Evolutionary conservation across 1,140 invertebrate genomes (phyloP), one percentile per base, ranked within the genome.

Genomic region (Scaptomyza hsui): DNA sequence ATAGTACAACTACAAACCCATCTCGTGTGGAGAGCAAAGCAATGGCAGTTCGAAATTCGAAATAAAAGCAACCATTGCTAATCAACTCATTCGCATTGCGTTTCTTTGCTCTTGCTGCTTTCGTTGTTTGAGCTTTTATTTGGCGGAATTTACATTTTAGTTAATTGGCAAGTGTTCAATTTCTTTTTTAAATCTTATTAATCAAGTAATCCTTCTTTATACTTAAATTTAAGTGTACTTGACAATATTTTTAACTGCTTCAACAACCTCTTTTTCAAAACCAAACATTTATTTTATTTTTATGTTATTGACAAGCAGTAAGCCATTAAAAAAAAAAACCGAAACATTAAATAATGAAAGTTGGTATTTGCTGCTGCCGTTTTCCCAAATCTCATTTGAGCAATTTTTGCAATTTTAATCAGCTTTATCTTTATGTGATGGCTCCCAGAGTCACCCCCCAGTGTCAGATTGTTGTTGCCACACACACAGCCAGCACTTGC

Each of bases 391-490:
- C 80, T 79, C 68, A 79, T 79, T 85, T 67, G 68, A 72, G 72
- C 76, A 76, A 76, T 86, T 85, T 35, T 83, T 85, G 72, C 76
- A 85, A 76, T 79, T 85, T 85, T 85, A 85, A 85, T 85, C 80
- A 85, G 75, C 61, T 73, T 37, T 71, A 76, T 85, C 72, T 85
- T 75, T 61, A 64, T 67, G 80, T 74, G 69, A 72, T 59, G 69
- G 69, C 55, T 19, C 69, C n/a, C 13, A 24, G 41, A 45, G 61
- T 60, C 47, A 24, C 45, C 29, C 57, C 65, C 56, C 51, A 42
- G 41, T 15, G 3, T 18, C 18, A 21, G 39, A 29, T 35, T 42
- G 48, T 65, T 69, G 52, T 55, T 72, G 65, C 39, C 56, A 51
- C 61, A 60, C 32, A n/a, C n/a, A n/a, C n/a, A n/a, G n/a, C n/a